These are phyloP conservation scores for Bucco capensis DNA, from an alignment of 2,113 vertebrate species.

Conservation along the genomic window DNA sequence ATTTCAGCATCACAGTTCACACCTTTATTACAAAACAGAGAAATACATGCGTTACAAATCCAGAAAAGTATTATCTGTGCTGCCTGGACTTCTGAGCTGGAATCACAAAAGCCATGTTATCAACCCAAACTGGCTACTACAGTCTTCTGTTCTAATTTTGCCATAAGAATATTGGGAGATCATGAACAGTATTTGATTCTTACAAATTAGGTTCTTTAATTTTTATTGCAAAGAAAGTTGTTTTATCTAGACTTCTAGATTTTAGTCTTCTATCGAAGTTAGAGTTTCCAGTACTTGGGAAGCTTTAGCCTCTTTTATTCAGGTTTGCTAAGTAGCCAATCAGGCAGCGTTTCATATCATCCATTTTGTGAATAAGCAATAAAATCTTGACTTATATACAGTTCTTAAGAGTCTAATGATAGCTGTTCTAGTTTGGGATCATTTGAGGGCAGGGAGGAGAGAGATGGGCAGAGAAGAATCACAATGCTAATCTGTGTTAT, in stretches of 20 bases:
- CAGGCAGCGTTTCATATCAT: neutral
- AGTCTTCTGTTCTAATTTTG: neutral
- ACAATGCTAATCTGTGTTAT: neutral
- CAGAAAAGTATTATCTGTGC: neutral
- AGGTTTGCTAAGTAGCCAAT: neutral
- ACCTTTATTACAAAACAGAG: conserved; percentile 69
- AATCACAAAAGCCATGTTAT: neutral
- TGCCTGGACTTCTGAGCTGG: neutral
- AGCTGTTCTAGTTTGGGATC: neutral
- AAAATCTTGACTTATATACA: neutral
- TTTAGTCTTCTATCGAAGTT: neutral
- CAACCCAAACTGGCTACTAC: neutral
- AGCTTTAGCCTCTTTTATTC: neutral
- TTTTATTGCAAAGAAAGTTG: neutral
- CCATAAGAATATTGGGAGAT: neutral
- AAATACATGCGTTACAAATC: neutral
- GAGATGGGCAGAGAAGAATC: neutral
- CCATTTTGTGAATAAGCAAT: neutral
- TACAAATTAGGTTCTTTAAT: neutral
- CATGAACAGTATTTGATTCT: neutral
- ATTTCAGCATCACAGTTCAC: conserved; percentile 88
- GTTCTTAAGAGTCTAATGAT: neutral
- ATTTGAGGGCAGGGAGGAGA: neutral
- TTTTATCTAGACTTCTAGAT: neutral
- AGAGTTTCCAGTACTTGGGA: neutral